These are phyloP conservation scores for Apamea epomidion DNA, from an alignment of 2,888 invertebrate species.

Conservation along the genomic window DNA sequence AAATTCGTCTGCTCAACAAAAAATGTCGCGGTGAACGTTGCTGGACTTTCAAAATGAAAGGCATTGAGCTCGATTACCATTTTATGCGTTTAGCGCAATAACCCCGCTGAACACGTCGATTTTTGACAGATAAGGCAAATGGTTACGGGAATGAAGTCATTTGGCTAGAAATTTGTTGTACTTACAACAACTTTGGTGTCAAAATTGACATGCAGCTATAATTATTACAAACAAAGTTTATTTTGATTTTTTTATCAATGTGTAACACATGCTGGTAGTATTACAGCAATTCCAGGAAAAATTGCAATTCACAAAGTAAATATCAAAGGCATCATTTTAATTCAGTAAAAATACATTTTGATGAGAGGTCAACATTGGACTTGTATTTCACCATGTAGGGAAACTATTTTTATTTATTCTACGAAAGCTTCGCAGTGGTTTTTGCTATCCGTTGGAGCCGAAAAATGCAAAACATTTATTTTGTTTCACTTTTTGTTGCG, in stretches of 20 bases:
- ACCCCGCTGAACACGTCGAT: neutral
- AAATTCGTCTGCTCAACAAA: neutral
- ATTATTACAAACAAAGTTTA: neutral
- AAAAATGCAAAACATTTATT: constrained; percentile 33
- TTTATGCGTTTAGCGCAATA: neutral
- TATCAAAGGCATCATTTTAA: constrained; percentile 12
- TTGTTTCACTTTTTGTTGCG: constrained; percentile 35
- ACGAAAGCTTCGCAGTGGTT: neutral
- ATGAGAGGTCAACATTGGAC: constrained; percentile 30
- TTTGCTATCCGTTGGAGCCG: constrained; percentile 22
- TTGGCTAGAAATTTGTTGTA: neutral
- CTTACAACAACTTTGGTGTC: neutral
- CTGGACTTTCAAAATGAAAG: neutral
- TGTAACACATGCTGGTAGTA: neutral
- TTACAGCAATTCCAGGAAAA: constrained; percentile 1
- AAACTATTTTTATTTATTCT: constrained; percentile 49
- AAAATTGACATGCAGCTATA: neutral
- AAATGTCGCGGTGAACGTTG: neutral
- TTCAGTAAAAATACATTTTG: constrained; percentile 25
- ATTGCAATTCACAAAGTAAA: neutral
- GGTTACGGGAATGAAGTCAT: neutral
- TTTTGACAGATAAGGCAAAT: neutral
- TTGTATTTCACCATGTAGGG: constrained; percentile 11
- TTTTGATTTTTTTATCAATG: neutral
- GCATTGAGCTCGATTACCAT: neutral